Conservation (phyloP, 2,113 vertebrate genomes). For the Tetrax tetrax region DNA sequence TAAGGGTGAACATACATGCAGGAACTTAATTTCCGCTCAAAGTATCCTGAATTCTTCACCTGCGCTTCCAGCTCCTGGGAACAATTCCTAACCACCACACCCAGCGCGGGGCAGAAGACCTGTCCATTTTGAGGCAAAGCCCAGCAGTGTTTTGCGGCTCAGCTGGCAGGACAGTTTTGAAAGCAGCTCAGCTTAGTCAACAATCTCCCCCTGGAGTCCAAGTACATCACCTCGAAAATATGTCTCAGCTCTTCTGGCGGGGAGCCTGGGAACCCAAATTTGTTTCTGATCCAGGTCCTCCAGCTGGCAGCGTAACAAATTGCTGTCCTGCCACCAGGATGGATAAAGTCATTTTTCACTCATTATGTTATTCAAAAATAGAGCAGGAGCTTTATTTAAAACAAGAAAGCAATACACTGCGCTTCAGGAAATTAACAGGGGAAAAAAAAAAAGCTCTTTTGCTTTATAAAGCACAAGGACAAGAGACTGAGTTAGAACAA, state of each 20-base stretch:
- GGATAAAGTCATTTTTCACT: slow-evolving; percentile 52
- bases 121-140: slow-evolving; percentile 36
- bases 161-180: slow-evolving; percentile 45
- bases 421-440: slow-evolving; percentile 31
- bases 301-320: slow-evolving; percentile 33
- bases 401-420: not conserved
- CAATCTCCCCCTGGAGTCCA: slow-evolving; percentile 37
- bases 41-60: not conserved
- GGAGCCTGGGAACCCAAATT: slow-evolving; percentile 63
- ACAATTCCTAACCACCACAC: rapidly evolving
- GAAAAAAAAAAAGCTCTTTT: not conserved
- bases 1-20: not conserved
- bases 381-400: slow-evolving; percentile 50
- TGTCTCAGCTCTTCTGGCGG: slow-evolving; percentile 47
- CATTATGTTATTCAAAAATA: slow-evolving; percentile 57
- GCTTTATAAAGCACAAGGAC: slow-evolving; percentile 4
- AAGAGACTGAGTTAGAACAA: slow-evolving; percentile 18
- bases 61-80: not conserved
- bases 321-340: slow-evolving; percentile 32
- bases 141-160: not conserved
- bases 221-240: slow-evolving; percentile 65
- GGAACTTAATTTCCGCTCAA: not conserved
- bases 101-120: not conserved
- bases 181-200: slow-evolving; percentile 34
- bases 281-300: slow-evolving; percentile 54